Percentiles rank a stretch among this genome's conserved stretches.
Conservation (phyloP, 2,888 invertebrate genomes). For the Marronus borbonicus region DNA sequence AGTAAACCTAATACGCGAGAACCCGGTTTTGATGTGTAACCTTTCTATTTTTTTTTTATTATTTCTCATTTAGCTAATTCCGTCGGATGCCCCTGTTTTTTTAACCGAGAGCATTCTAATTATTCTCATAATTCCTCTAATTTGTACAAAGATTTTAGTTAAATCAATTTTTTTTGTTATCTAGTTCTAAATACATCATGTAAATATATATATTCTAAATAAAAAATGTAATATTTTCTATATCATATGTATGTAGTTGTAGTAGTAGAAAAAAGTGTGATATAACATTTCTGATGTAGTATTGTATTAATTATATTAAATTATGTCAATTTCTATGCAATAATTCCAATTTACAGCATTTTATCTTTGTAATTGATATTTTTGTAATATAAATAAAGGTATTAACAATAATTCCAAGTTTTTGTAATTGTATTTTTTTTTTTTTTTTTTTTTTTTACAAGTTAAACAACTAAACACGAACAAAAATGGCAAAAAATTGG, state of each 20-base stretch:
- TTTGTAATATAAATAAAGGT: constrained; percentile 36
- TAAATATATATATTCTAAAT: constrained; percentile 26
- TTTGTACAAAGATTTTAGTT: constrained; percentile 34
- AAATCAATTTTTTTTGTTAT: constrained; percentile 35
- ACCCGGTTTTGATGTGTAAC: too few species aligned
- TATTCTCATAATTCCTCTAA: constrained; percentile 26
- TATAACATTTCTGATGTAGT: constrained; percentile 17
- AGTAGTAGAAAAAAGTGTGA: constrained; percentile 15
- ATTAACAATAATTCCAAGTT: not conserved
- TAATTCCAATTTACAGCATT: constrained; percentile 23
- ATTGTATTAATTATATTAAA: not conserved
- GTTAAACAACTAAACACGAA: not conserved
- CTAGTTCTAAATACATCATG: constrained; percentile 28
- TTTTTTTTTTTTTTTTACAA: not conserved
- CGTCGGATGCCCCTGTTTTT: not conserved
- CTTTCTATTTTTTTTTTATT: too few species aligned
- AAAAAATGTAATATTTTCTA: constrained; percentile 13
- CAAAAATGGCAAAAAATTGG: not conserved
- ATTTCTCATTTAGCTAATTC: too few species aligned
- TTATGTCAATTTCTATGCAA: not conserved
- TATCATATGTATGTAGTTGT: constrained; percentile 1
- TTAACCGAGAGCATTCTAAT: constrained; percentile 2
- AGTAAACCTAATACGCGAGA: too few species aligned
- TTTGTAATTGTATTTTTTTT: not conserved
- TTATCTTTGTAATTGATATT: constrained; percentile 34